phyloP scores from a whole-genome alignment of 2,888 invertebrate species.

The Barypeithes pellucidus region DNA sequence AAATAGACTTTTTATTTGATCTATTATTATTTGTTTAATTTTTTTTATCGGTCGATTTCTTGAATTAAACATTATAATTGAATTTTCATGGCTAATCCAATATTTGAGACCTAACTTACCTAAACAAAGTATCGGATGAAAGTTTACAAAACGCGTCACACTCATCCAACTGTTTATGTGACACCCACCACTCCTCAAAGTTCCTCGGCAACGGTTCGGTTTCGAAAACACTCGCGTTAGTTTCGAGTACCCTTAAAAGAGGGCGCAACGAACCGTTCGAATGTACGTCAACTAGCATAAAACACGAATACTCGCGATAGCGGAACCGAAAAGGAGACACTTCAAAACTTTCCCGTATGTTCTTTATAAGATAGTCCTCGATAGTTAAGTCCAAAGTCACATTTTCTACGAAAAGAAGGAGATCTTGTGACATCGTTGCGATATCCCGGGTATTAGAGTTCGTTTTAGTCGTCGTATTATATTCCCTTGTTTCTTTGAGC shows the following conservation, averaged over 20 bases:
- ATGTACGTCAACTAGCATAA: conserved; percentile 65
- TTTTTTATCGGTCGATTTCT: no score
- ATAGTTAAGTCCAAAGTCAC: conserved; percentile 57
- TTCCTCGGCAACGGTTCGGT: conserved; percentile 63
- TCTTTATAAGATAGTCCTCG: conserved; percentile 56
- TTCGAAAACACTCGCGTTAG: conserved; percentile 59
- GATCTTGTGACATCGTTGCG: conserved; percentile 62
- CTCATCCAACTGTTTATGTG: conserved; percentile 70
- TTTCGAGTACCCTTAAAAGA: conserved; percentile 61
- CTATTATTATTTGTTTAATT: no score
- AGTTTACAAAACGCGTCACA: conserved; percentile 65
- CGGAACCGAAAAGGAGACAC: conserved; percentile 14
- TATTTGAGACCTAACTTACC: conserved; percentile 45
- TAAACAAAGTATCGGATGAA: conserved; percentile 45
- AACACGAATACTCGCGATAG: conserved; percentile 32
- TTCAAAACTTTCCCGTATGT: conserved; percentile 48
- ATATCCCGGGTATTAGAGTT: conserved; percentile 11
- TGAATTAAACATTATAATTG: no score
- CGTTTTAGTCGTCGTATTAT: background rate
- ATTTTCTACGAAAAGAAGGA: conserved; percentile 64
- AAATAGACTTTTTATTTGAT: no score
- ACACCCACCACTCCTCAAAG: conserved; percentile 71
- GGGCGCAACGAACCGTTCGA: conserved; percentile 64
- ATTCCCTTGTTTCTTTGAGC: conserved; percentile 8
- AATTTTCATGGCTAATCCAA: no score